phyloP scores from a whole-genome alignment of 2,113 vertebrate species.

The Amphiprion ocellaris region DNA sequence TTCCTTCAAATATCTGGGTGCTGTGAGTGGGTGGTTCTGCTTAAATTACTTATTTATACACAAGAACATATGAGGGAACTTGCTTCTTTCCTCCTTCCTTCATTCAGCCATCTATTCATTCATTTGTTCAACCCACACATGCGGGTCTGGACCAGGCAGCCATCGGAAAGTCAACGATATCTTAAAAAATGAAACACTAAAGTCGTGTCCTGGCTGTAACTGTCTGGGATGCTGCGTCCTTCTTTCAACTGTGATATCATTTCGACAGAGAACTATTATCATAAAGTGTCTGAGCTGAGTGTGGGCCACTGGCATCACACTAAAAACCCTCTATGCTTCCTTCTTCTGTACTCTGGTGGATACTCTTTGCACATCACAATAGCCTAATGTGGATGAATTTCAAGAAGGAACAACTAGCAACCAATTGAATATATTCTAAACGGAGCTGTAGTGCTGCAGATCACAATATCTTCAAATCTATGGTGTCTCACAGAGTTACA shows the following conservation, averaged over 20 bases:
- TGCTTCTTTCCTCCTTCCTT: neutral
- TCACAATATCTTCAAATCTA: neutral
- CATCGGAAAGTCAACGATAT: slow-evolving; percentile 5
- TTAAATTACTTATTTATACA: neutral
- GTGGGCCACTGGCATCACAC: neutral
- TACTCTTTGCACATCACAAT: neutral
- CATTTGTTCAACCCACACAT: neutral
- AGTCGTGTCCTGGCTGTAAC: neutral
- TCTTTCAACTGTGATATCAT: slow-evolving; percentile 11
- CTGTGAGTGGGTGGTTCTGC: neutral
- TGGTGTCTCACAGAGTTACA: neutral
- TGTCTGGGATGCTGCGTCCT: neutral
- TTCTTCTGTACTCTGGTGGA: neutral
- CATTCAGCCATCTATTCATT: neutral
- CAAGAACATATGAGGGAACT: neutral
- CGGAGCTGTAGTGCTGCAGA: neutral
- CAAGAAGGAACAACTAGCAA: neutral
- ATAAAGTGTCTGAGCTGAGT: slow-evolving; percentile 6
- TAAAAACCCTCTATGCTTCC: neutral
- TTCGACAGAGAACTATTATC: slow-evolving; percentile 11
- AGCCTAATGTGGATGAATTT: neutral
- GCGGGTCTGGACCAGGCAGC: neutral
- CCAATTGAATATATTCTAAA: neutral
- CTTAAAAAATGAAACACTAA: neutral
- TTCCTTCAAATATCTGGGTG: neutral